A percentile compares a stretch with the other conserved stretches of the same genome.
These are phyloP conservation scores for Yponomeuta malinellus DNA, from an alignment of 2,888 invertebrate genomes.

Conservation along the genomic window DNA sequence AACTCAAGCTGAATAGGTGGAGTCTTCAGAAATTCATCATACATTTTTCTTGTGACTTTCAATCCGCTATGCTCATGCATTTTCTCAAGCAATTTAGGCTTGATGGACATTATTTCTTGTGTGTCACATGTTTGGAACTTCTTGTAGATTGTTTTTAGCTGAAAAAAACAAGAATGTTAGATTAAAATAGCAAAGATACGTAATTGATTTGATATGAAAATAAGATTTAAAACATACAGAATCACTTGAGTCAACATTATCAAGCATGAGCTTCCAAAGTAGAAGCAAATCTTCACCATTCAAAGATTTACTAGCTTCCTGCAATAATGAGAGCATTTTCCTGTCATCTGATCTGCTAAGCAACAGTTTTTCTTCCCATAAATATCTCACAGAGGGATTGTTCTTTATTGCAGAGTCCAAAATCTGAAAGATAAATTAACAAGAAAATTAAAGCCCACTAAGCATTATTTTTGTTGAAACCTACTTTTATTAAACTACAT, in stretches of 20 bases:
- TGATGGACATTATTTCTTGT: slow-evolving; percentile 67
- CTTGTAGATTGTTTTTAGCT: slow-evolving; percentile 53
- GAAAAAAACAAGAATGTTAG: slow-evolving; percentile 27
- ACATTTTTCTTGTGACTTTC: slow-evolving; percentile 76
- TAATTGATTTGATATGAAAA: background rate
- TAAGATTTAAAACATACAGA: slow-evolving; percentile 39
- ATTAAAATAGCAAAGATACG: background rate
- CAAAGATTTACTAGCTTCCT: slow-evolving; percentile 53
- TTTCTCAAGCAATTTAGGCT: slow-evolving; percentile 79
- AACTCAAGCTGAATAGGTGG: slow-evolving; percentile 78
- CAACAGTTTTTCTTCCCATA: slow-evolving; percentile 57
- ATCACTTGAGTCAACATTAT: slow-evolving; percentile 44
- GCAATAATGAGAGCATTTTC: slow-evolving; percentile 44
- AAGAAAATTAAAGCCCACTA: background rate
- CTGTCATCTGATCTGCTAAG: slow-evolving; percentile 50
- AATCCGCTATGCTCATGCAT: slow-evolving; percentile 65
- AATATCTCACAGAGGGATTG: slow-evolving; percentile 38
- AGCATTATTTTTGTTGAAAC: background rate
- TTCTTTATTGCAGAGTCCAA: slow-evolving; percentile 43
- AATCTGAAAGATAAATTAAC: slow-evolving; percentile 38
- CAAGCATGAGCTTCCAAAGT: slow-evolving; percentile 53
- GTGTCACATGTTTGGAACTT: slow-evolving; percentile 67
- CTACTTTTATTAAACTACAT: too few relatives aligned
- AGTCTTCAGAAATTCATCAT: slow-evolving; percentile 73
- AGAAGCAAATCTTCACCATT: slow-evolving; percentile 43